Base-by-base conservation (phyloP, 2,113 vertebrate genomes). In the Nanorana parkeri region DNA sequence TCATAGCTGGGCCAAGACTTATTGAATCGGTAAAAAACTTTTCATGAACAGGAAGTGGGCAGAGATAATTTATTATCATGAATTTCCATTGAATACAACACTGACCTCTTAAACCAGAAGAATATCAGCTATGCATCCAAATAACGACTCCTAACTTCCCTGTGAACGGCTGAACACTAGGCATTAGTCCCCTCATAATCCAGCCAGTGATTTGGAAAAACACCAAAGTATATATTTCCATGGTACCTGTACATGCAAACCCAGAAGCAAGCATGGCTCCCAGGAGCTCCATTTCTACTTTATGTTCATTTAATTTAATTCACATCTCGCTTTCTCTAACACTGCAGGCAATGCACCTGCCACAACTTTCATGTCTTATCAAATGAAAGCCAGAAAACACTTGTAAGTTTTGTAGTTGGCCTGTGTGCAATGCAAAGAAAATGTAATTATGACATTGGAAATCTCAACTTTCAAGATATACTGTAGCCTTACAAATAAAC, bases 211-310 rank as follows among this genome's bases (percentile, higher is more conserved):
- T 67, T 47, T 67, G 61, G 63, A 66, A 67, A 67, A 52, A 52
- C 21, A 66, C 61, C 76, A 78, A 56, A 68, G 52, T 52, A 54
- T 67, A 55, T 67, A 78, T 78, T 78, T 66, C 76, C 76, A 78
- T 78, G 76, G 61, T 32, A 78, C 77, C 77, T 67, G 64, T 23
- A 68, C 20, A 56, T 58, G 73, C 21, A 76, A 67, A 78, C 21
- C 23, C 75, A 77, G 61, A 77, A 66, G 61, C 61, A 28, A 78
- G 20, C 51, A 36, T 67, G 41, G 28, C 71, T 78, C 63, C 61
- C 41, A 66, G 47, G 63, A 26, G 47, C 24, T 67, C 21, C n/a
- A 67, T 32, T 66, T 67, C 41, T 78, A 51, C 51, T 61, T 64
- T 66, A 24, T 67, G 23, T 5, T 51, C 23, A 78, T 29, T 77